A percentile compares a stretch with the other conserved stretches of the same genome.
Conservation (phyloP, 2,113 vertebrate species). For the Archocentrus centrarchus region DNA sequence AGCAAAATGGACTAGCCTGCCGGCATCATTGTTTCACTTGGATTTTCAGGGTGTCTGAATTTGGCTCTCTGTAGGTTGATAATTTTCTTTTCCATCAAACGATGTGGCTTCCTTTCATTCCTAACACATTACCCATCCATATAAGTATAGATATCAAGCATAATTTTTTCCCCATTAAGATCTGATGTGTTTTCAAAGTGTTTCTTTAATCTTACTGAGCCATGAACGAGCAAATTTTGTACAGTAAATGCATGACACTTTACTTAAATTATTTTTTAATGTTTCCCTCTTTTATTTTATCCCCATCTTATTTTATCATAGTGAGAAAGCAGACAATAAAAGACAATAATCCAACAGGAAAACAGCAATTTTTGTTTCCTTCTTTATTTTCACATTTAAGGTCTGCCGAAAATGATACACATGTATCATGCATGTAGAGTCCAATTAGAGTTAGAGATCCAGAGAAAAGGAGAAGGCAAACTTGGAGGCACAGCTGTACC, state of each 20-base stretch:
- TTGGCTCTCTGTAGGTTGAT: too few species aligned
- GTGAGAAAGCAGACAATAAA: background rate
- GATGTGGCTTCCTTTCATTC: too few species aligned
- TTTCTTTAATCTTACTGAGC: too few species aligned
- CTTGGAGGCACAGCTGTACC: slow-evolving; percentile 39
- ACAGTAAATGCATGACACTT: background rate
- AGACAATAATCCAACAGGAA: slow-evolving; percentile 12
- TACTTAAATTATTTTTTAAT: background rate
- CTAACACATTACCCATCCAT: too few species aligned
- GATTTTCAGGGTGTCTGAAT: too few species aligned
- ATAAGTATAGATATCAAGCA: too few species aligned
- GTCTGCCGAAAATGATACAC: background rate
- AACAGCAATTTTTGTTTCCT: background rate
- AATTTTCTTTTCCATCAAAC: too few species aligned
- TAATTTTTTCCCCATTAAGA: too few species aligned
- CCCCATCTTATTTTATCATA: background rate
- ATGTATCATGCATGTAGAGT: background rate
- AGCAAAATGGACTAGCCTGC: too few species aligned
- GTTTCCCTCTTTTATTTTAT: background rate
- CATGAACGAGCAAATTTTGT: background rate
- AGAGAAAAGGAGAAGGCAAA: background rate
- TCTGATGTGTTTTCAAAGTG: too few species aligned
- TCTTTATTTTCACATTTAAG: slow-evolving; percentile 11
- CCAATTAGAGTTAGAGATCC: background rate
- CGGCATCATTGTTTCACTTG: too few species aligned